These are phyloP conservation scores for Ectobius pallidus DNA, from an alignment of 2,888 invertebrate genomes.

Conservation along the genomic window DNA sequence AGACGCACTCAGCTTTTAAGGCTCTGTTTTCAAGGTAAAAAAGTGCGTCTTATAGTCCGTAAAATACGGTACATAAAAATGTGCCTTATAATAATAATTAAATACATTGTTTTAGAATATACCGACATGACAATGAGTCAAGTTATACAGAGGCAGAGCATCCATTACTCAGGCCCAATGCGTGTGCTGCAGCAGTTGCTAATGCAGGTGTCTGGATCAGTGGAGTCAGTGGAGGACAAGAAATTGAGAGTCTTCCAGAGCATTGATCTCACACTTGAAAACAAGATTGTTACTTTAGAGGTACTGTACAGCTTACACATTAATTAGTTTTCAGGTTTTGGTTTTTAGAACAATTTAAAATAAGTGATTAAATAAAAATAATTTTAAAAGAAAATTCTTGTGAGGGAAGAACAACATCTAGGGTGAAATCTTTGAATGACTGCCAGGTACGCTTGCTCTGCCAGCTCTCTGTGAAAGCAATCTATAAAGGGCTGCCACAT, in stretches of 20 bases:
- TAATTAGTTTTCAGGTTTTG: background rate
- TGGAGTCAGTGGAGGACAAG: constrained; percentile 74
- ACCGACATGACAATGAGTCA: constrained; percentile 95
- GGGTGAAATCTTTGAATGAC: too few relatives aligned
- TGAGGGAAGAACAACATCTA: too few relatives aligned
- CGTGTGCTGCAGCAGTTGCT: constrained; percentile 76
- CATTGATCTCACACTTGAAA: constrained; percentile 81
- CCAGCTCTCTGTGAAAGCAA: too few relatives aligned
- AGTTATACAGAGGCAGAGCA: constrained; percentile 89
- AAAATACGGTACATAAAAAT: too few relatives aligned
- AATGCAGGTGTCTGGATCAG: constrained; percentile 76
- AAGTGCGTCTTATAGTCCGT: too few relatives aligned
- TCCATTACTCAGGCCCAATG: constrained; percentile 81
- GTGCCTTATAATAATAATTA: too few relatives aligned
- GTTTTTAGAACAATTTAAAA: background rate
- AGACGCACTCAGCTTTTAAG: too few relatives aligned
- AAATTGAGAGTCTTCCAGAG: constrained; percentile 81
- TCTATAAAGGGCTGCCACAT: too few relatives aligned
- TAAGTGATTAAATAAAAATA: background rate
- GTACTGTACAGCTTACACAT: constrained; percentile 54
- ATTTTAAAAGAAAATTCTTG: too few relatives aligned
- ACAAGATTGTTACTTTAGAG: constrained; percentile 84
- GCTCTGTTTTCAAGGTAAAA: too few relatives aligned
- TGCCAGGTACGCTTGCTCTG: too few relatives aligned
- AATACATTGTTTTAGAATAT: constrained; percentile 77